Base-by-base conservation (phyloP, 2,113 vertebrate species). In the Takifugu bimaculatus region DNA sequence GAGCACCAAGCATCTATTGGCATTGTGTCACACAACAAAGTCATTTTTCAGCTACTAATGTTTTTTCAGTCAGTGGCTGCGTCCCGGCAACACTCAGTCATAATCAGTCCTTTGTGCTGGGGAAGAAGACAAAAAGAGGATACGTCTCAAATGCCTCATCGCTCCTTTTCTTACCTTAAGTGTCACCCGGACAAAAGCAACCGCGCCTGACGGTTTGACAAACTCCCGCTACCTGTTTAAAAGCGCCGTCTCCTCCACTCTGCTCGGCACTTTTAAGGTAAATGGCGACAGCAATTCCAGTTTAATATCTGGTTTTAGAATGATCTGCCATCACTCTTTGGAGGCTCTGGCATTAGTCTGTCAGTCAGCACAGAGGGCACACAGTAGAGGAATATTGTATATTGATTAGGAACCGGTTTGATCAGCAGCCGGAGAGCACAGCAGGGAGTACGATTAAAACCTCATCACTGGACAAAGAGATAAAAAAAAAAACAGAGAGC, bases 241-340 rank as follows among this genome's bases (percentile, higher is more conserved):
- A 43, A 51, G 55, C 75, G 42, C 14, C 0, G 35, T 39, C 35
- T 39, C 35, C 28, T 4, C 6, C 50, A 25, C n/a, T 42, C 32
- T 28, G 54, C 49, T 45, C 68, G 66, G 68, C 39, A 65, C 75
- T 44, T 77, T 72, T 44, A 45, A 82, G 74, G 90, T 84, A 92
- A 90, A 90, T 82, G 93, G 92, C 51, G 6, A 27, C 90, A 88
- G 84, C 66, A 79, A 90, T 87, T 91, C 88, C 91, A 89, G 90
- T 92, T 91, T 92, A 93, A 93, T 94, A 91, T 88, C 85, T 83
- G 91, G 91, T 86, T 92, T 92, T 93, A 89, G 88, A 90, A 85
- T 85, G 87, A 81, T 88, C 92, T 94, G 92, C 91, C 92, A 92
- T 93, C 84, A 87, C 88, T 88, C 90, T 92, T 93, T 93, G 91